Conservation (phyloP, 2,888 invertebrate genomes). For the Nemapogon koenigi region DNA sequence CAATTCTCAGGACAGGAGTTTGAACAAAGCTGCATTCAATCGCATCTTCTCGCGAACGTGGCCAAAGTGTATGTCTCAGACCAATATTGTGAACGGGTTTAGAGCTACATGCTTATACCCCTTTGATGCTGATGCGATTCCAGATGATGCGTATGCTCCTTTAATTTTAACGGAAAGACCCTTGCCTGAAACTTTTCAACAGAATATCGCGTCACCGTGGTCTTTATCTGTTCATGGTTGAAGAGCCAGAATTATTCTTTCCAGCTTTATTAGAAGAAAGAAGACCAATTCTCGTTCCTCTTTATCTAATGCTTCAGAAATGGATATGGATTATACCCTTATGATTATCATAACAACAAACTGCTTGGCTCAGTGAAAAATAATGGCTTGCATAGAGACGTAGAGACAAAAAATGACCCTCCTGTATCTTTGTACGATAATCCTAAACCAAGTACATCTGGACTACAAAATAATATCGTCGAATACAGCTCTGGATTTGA, state of each 20-base stretch:
- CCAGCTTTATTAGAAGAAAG: not conserved
- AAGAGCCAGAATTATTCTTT: not conserved
- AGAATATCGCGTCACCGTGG: not conserved
- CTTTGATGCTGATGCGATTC: slow-evolving; percentile 13
- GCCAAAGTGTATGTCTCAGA: slow-evolving; percentile 16
- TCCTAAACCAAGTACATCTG: slow-evolving; percentile 19
- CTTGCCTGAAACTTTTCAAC: not conserved
- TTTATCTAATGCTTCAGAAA: not conserved
- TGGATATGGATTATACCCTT: not conserved
- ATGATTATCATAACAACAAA: too few species aligned
- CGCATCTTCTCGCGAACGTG: slow-evolving; percentile 10
- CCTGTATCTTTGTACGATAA: slow-evolving; percentile 20
- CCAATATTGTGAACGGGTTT: slow-evolving; percentile 15
- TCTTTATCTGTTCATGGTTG: not conserved
- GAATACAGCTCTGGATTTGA: slow-evolving; percentile 18
- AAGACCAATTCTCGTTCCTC: not conserved
- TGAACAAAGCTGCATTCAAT: slow-evolving; percentile 3
- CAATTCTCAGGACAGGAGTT: not conserved
- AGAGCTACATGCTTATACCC: slow-evolving; percentile 17
- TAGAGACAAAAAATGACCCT: slow-evolving; percentile 18
- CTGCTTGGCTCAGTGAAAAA: too few species aligned
- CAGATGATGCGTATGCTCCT: slow-evolving; percentile 10
- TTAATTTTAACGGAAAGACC: slow-evolving; percentile 8
- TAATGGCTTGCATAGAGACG: slow-evolving; percentile 13
- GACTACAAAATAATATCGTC: slow-evolving; percentile 17